Percentiles rank a stretch among this genome's conserved stretches.
Evolutionary conservation across 2,888 invertebrate genomes (phyloP).

Genomic region (Reticulitermes lucifugus): DNA sequence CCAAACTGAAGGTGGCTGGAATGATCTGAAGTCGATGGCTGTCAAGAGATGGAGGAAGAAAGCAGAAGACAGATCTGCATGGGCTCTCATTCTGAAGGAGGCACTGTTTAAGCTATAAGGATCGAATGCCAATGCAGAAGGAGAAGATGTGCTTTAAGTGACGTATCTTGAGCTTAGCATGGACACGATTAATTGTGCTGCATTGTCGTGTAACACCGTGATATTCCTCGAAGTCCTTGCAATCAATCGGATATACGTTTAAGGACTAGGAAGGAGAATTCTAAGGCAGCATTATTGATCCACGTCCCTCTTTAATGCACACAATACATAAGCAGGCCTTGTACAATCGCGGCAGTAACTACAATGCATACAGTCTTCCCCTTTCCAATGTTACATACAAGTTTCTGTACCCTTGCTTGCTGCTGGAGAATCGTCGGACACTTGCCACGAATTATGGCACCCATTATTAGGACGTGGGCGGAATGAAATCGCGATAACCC

Average conservation of each 20-base stretch:
- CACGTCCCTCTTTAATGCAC: slow-evolving; percentile 3
- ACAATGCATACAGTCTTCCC: slow-evolving; percentile 16
- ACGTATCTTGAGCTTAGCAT: no score
- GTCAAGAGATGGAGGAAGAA: no score
- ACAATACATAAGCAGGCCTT: slow-evolving; percentile 27
- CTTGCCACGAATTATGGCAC: slow-evolving; percentile 74
- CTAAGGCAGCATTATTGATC: slow-evolving; percentile 23
- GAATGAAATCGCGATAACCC: slow-evolving; percentile 71
- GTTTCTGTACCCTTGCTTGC: slow-evolving; percentile 36
- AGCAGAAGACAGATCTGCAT: no score
- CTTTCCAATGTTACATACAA: slow-evolving; percentile 19
- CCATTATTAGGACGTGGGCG: slow-evolving; percentile 74
- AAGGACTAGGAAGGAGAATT: background rate
- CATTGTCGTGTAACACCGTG: no score
- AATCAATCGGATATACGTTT: background rate
- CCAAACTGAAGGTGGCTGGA: no score
- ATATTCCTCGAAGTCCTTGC: background rate
- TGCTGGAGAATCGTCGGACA: slow-evolving; percentile 65
- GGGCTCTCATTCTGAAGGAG: no score
- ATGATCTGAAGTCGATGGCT: no score
- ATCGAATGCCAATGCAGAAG: no score
- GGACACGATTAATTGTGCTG: no score
- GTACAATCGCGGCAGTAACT: slow-evolving; percentile 11
- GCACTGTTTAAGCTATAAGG: no score
- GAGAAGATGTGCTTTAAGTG: no score